Percentiles rank a stretch among this genome's conserved stretches.
Conservation (phyloP, 23 tunicate genomes). For the Corella eumyota region DNA sequence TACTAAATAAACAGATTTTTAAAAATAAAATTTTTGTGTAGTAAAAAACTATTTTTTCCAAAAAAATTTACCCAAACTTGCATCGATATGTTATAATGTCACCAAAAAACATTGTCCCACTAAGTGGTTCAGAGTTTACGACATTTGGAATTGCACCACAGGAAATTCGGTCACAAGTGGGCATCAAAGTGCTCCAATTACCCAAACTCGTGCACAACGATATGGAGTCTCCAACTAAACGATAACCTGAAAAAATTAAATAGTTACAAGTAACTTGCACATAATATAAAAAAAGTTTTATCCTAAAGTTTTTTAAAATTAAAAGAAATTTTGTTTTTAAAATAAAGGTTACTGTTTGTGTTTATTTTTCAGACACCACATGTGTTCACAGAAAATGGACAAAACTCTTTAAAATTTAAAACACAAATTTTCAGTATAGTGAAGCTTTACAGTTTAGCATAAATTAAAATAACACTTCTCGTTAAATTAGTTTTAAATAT, state of each 20-base stretch:
- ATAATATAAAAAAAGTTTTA: neutral
- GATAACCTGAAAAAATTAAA: conserved; percentile 23
- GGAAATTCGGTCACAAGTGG: conserved; percentile 37
- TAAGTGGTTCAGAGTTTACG: conserved; percentile 5
- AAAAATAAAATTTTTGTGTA: no score
- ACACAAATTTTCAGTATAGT: no score
- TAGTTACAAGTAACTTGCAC: neutral
- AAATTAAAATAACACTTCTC: no score
- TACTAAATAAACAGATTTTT: no score
- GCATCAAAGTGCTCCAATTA: conserved; percentile 24
- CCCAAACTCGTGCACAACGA: conserved; percentile 33
- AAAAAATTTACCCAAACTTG: conserved; percentile 25
- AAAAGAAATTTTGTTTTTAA: no score
- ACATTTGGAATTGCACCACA: conserved; percentile 53
- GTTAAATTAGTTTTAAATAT: no score
- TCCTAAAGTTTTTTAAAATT: no score
- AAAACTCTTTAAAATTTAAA: no score
- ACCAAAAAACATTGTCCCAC: conserved; percentile 14
- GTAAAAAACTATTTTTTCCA: neutral
- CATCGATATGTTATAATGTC: conserved; percentile 30
- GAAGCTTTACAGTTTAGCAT: no score
- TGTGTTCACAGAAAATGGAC: no score
- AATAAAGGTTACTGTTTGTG: no score
- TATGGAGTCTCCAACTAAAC: conserved; percentile 15
- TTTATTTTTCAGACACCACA: no score